Base-by-base conservation (phyloP, 2,888 invertebrate genomes). In the Labia minor region DNA sequence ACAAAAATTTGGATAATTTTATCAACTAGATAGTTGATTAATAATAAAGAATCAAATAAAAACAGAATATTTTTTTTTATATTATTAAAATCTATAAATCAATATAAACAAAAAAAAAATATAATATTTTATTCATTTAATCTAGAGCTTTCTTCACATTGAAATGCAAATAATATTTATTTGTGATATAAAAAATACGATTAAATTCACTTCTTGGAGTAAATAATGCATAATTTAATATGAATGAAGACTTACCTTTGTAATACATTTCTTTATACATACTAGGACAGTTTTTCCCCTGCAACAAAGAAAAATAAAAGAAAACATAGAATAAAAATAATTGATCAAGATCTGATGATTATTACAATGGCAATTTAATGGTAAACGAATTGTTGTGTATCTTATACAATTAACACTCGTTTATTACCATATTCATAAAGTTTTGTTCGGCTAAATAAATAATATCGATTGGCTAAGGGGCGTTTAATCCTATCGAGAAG, bases 261-360 rank as follows among this genome's bases (percentile, higher is more conserved):
- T 92, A 92, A 75, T 90, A 89, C 87, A 91, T 90, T 75, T 92
- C 90, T 78, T 88, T 87, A 76, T 90, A 88, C 92, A 93, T 92
- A 72, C 90, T 88, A 64, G 92, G 91, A 80, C 92, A 92, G 77
- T 87, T 88, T 78, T 82, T 82, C 74, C 82, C 83, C 85, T 86
- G 80, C 67, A 80, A 80, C 71, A 64, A 69, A 68, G 71, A 69
- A 67, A 64, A 63, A n/a, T n/a, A n/a, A n/a, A n/a, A n/a, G n/a
- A n/a, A n/a, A n/a, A n/a, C n/a, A n/a, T n/a, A n/a, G 19, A 67
- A 19, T 65, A 8, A n/a, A n/a, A 6, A 37, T 19, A 67, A 61
- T 61, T 37, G 63, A 63, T 37, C 21, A 61, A 37, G 18, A 63
- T 66, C 33, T 14, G 49, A 49, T 49, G 3, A 14, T 49, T 11